Percentiles rank a stretch among this genome's conserved stretches.
phyloP scores from a whole-genome alignment of 2,113 vertebrate species.

The Leptosomus discolor region DNA sequence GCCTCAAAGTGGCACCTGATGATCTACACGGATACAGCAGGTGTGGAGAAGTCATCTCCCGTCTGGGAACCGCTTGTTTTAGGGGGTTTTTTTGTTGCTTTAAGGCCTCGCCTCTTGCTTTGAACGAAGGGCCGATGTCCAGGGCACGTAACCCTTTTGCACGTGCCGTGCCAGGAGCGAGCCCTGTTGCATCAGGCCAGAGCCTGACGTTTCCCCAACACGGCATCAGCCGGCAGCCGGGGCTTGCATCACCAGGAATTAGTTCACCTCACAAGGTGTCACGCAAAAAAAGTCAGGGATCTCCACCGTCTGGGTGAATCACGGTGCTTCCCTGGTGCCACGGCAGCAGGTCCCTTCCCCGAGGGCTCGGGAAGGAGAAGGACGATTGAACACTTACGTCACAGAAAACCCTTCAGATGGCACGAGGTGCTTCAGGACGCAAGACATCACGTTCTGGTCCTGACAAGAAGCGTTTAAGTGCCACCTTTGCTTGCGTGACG shows the following conservation, averaged over 20 bases:
- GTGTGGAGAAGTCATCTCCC: fast-evolving
- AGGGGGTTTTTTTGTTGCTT: fast-evolving
- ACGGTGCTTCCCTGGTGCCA: not conserved
- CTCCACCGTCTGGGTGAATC: not conserved
- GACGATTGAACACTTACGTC: not conserved
- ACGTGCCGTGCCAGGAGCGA: not conserved
- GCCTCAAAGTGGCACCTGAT: not conserved
- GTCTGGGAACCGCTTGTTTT: not conserved
- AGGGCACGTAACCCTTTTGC: not conserved
- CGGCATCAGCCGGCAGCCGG: not conserved
- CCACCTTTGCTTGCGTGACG: not conserved
- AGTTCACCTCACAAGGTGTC: not conserved
- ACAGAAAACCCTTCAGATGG: not conserved
- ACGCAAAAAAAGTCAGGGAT: not conserved
- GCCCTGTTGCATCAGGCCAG: not conserved
- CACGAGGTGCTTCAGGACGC: not conserved
- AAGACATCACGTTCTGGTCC: not conserved
- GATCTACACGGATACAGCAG: fast-evolving
- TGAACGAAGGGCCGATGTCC: not conserved
- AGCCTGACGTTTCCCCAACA: fast-evolving
- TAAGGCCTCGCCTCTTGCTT: not conserved
- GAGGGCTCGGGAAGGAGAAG: not conserved
- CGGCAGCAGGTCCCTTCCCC: not conserved
- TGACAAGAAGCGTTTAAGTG: not conserved
- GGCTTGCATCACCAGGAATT: not conserved